phyloP scores from a whole-genome alignment of 1,140 invertebrate genomes.

The Magallana gigas region DNA sequence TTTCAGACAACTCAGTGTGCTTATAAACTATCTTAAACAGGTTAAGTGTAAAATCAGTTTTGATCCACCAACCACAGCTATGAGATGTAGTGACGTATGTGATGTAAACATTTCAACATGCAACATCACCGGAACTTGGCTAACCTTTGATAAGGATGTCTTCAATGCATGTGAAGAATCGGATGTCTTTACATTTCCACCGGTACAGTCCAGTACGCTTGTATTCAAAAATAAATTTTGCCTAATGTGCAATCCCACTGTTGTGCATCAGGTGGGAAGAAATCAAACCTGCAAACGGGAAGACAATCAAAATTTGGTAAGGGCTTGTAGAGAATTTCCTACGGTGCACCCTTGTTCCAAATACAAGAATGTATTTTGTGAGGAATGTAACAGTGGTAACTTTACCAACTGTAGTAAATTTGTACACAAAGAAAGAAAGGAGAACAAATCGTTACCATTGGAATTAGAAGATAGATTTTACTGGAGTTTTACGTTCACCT shows the following conservation, averaged over 20 bases:
- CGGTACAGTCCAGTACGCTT: neutral
- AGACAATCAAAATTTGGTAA: neutral
- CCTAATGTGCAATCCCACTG: neutral
- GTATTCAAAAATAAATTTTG: constrained; percentile 8
- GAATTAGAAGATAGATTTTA: no score
- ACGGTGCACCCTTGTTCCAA: neutral
- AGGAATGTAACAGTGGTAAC: neutral
- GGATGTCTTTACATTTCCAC: neutral
- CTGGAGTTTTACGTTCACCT: no score
- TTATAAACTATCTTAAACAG: neutral
- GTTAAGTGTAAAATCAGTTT: neutral
- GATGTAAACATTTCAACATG: neutral
- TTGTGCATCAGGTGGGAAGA: neutral
- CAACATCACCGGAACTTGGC: neutral
- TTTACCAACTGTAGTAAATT: neutral
- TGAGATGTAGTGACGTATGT: constrained; percentile 20
- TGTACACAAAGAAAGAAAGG: no score
- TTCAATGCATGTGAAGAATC: neutral
- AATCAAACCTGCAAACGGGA: neutral
- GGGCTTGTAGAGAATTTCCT: neutral
- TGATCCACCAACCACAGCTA: neutral
- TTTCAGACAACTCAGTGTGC: neutral
- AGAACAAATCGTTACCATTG: no score
- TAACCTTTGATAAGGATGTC: neutral
- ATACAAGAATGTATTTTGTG: neutral